phyloP scores from a whole-genome alignment of 2,113 vertebrate species.

The Thryonomys swinderianus region DNA sequence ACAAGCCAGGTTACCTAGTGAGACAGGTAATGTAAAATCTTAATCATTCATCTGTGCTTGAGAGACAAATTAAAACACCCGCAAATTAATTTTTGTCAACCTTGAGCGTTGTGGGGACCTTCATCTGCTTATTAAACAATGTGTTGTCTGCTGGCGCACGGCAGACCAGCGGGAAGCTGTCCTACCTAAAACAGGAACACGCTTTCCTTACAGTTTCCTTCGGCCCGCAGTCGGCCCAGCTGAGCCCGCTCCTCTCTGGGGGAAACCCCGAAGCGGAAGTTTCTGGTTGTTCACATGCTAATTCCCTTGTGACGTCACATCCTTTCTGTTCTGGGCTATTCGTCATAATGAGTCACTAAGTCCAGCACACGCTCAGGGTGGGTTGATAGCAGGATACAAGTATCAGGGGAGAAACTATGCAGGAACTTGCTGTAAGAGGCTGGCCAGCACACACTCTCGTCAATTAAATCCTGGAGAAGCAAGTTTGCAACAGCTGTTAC shows the following conservation, averaged over 20 bases:
- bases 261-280: not conserved
- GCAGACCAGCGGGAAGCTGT: not conserved
- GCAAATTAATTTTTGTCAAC: not conserved
- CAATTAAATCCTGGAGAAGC: not conserved
- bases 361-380: too few species aligned
- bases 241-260: not conserved
- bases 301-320: not conserved
- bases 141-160: not conserved
- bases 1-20: not conserved
- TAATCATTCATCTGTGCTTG: not conserved
- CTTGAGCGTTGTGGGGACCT: fast-evolving
- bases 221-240: not conserved
- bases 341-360: not conserved
- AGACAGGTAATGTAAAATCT: not conserved
- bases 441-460: fast-evolving
- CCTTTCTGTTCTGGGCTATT: not conserved
- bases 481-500: not conserved
- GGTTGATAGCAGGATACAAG: too few species aligned
- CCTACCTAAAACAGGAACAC: not conserved
- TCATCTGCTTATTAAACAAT: not conserved
- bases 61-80: not conserved
- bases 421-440: fast-evolving
- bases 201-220: not conserved
- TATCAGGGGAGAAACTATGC: not conserved
- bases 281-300: too few species aligned